Evolutionary conservation across 1,140 invertebrate genomes (phyloP).

Genomic region (Anthonomus grandis): DNA sequence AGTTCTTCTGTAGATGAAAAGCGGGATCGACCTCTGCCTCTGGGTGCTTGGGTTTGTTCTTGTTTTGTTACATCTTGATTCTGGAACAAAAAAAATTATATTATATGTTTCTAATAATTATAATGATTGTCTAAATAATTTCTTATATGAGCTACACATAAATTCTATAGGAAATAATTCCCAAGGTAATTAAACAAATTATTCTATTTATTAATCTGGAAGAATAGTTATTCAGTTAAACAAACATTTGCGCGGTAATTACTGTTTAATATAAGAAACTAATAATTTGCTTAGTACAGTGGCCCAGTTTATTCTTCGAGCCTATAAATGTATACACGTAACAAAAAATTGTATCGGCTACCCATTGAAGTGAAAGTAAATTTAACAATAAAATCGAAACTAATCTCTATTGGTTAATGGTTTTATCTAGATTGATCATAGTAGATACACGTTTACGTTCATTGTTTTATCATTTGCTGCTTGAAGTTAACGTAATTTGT

Average conservation of each 20-base stretch:
- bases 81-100: constrained; percentile 36
- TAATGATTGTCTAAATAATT: no score
- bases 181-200: background rate
- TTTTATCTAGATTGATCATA: constrained; percentile 2
- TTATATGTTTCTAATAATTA: no score
- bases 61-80: constrained; percentile 21
- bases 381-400: background rate
- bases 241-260: background rate
- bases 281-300: background rate
- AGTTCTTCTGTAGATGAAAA: constrained; percentile 38
- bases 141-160: no score
- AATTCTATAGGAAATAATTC: no score
- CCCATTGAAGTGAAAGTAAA: constrained; percentile 2
- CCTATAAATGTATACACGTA: background rate
- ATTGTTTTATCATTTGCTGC: background rate
- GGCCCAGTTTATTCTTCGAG: background rate
- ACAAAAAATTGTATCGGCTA: background rate
- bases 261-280: background rate
- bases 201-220: background rate
- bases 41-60: constrained; percentile 25
- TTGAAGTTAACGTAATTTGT: background rate
- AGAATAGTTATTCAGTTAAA: background rate
- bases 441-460: background rate
- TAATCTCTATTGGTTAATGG: background rate
- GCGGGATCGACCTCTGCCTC: constrained; percentile 40